Conservation (phyloP, 2,888 invertebrate genomes). For the Odontocerum albicorne region DNA sequence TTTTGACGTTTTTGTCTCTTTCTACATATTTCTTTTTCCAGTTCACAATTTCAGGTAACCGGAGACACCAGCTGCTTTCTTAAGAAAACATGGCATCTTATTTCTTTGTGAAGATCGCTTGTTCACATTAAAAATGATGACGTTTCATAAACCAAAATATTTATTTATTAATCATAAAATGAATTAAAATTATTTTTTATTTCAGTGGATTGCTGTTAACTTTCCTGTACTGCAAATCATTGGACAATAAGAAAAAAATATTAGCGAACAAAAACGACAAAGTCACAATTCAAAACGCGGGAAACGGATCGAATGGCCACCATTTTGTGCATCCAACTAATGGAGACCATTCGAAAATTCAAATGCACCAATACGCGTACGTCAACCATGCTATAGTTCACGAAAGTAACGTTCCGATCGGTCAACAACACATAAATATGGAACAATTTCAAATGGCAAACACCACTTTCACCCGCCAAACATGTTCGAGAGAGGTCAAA, state of each 20-base stretch:
- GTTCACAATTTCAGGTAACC: no score
- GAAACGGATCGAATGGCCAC: slow-evolving; percentile 1
- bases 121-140: no score
- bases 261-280: slow-evolving; percentile 14
- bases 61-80: no score
- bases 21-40: no score
- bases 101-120: no score
- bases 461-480: slow-evolving; percentile 24
- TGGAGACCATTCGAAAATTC: slow-evolving; percentile 18
- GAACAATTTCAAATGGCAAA: slow-evolving; percentile 23
- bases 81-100: no score
- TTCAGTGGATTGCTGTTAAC: slow-evolving; percentile 73
- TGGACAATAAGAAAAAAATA: slow-evolving; percentile 51
- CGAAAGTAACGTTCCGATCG: background rate
- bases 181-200: slow-evolving; percentile 40
- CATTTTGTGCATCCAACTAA: slow-evolving; percentile 5
- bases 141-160: no score
- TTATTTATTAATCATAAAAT: no score
- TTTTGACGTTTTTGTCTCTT: no score
- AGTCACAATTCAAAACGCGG: background rate
- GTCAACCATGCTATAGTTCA: slow-evolving; percentile 17
- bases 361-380: slow-evolving; percentile 24
- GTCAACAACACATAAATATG: slow-evolving; percentile 12
- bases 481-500: slow-evolving; percentile 26
- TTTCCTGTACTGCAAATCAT: slow-evolving; percentile 68